Evolutionary conservation across 2,113 vertebrate species (phyloP).

Genomic region (Catagonus wagneri): DNA sequence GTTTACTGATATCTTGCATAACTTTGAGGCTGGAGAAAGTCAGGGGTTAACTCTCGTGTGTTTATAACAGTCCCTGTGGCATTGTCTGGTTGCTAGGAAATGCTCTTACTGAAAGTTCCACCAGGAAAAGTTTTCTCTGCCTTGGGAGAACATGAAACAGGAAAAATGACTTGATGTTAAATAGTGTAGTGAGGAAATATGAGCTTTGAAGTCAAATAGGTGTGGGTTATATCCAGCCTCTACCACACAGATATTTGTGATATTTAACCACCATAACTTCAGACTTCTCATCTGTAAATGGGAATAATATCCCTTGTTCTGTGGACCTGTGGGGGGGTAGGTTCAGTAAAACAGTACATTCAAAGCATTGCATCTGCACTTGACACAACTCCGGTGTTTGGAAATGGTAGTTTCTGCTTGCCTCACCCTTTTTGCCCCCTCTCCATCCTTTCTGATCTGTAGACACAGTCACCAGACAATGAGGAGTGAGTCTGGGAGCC

Average conservation of each 20-base stretch:
- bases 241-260: not conserved
- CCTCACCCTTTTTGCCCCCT: accelerated
- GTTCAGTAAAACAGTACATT: not conserved
- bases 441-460: not conserved
- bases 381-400: not conserved
- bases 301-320: not conserved
- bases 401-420: not conserved
- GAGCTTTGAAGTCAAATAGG: not conserved
- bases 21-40: not conserved
- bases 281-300: slow-evolving; percentile 17
- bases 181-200: not conserved
- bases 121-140: not conserved
- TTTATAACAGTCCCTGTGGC: not conserved
- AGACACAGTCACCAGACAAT: not conserved
- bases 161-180: slow-evolving; percentile 23
- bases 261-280: not conserved
- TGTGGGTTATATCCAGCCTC: not conserved
- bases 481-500: not conserved
- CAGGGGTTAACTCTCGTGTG: not conserved
- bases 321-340: not conserved
- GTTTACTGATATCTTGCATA: not conserved
- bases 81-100: not conserved
- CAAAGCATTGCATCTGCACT: not conserved
- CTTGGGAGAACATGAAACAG: slow-evolving; percentile 10
- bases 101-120: not conserved